Evolutionary conservation across 1,140 invertebrate genomes (phyloP), one percentile per base, ranked within the genome.

Genomic region (Olivierus martensii): DNA sequence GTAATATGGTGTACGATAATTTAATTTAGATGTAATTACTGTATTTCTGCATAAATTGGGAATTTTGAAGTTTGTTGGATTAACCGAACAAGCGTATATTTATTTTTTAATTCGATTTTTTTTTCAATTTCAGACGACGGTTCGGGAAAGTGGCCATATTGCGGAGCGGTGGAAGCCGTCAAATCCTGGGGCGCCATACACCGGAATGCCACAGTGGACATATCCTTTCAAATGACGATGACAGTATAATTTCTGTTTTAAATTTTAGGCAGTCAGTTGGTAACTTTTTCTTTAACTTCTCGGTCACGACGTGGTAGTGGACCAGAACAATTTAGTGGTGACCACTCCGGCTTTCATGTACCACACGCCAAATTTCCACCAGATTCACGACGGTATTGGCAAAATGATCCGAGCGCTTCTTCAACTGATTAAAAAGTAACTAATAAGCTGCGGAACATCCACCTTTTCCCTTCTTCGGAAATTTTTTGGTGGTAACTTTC

Each of bases 301-400:
- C 41, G 7, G 38, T 1, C 67, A 71, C 51, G 75, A 75, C 50
- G 62, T 73, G 12, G 66, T 71, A 19, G 61, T 70, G 28, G 77
- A 78, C 62, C 61, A 63, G 3, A 66, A 71, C 9, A 73, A 77
- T 59, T 70, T 71, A 35, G 65, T 79, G 28, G 71, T 76, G 10
- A 77, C 74, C 12, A 77, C 77, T 4, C 77, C 78, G 9, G 78
- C 77, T 0, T 80, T 72, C 65, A 75, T 80, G 74, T 77, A 75
- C 55, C 65, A 73, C 22, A 65, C 68, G 50, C 60, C 52, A 19
- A 63, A 67, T 6, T 69, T 71, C 34, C 68, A 72, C 49, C 71
- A 77, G 50, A 63, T 78, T 42, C 70, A 74, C 59, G 70, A 75
- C 52, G 76, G 77, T 3, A 72, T 80, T 55, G 76, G 76, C 2